These are phyloP conservation scores for Girardinichthys multiradiatus DNA, from an alignment of 2,113 vertebrate species.

Conservation along the genomic window DNA sequence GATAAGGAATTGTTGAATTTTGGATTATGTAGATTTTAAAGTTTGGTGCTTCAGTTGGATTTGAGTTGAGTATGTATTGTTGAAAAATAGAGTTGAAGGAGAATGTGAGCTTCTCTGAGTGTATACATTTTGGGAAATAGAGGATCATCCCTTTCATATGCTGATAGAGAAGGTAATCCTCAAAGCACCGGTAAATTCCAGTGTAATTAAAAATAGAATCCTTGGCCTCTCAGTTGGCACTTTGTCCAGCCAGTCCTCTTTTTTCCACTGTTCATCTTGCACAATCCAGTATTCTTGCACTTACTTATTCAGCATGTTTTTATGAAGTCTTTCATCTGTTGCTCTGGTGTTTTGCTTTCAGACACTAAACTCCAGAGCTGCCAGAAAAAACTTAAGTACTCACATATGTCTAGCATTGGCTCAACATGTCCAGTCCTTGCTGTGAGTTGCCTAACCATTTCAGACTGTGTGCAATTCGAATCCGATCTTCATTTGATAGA, in stretches of 20 bases:
- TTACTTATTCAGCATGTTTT: constrained; percentile 44
- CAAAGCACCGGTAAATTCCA: constrained; percentile 4
- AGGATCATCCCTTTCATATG: background rate
- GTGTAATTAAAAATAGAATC: constrained; percentile 3
- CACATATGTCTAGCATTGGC: constrained; percentile 43
- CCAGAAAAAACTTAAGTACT: constrained; percentile 56
- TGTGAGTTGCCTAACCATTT: constrained; percentile 34
- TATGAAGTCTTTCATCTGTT: constrained; percentile 15
- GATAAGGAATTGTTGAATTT: background rate
- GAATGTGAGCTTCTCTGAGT: background rate
- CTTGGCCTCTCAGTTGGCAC: constrained; percentile 11
- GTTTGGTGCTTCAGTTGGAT: background rate
- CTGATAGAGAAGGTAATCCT: constrained; percentile 19
- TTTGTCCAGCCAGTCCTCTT: constrained; percentile 7
- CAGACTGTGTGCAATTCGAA: constrained; percentile 16
- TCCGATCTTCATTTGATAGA: constrained; percentile 21
- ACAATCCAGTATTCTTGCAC: constrained; percentile 26
- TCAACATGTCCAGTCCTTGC: constrained; percentile 38
- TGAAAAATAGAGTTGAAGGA: background rate
- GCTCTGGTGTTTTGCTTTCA: constrained; percentile 47
- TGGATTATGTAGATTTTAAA: background rate
- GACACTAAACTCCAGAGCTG: constrained; percentile 34
- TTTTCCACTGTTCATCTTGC: constrained; percentile 41
- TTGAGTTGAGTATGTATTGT: background rate
- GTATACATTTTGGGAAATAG: background rate